Conservation (phyloP, 2,797 vertebrate species). For the Helostoma temminkii region DNA sequence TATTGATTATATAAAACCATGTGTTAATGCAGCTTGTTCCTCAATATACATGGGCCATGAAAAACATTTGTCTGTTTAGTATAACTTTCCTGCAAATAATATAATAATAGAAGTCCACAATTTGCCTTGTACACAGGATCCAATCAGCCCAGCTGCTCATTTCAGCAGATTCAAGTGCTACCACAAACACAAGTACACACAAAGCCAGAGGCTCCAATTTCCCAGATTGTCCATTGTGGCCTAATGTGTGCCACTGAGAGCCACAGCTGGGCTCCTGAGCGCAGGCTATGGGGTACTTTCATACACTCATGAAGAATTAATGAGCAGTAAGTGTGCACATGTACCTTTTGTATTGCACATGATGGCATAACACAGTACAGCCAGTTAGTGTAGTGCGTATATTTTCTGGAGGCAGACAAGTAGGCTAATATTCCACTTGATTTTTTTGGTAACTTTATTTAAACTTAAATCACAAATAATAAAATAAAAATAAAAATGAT, state of each 20-base stretch:
- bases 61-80: constrained; percentile 23
- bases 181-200: constrained; percentile 6
- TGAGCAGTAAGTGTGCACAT: constrained; percentile 5
- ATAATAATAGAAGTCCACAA: constrained; percentile 9
- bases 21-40: not conserved
- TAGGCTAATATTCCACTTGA: not conserved
- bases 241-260: constrained; percentile 25
- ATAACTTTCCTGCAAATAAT: constrained; percentile 26
- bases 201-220: constrained; percentile 16
- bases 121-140: constrained; percentile 37
- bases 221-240: constrained; percentile 15
- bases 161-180: constrained; percentile 36
- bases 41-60: not conserved
- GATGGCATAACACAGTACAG: not conserved
- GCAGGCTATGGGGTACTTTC: constrained; percentile 39
- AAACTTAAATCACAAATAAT: no score
- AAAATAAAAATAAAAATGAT: no score
- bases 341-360: not conserved
- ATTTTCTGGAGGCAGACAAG: not conserved
- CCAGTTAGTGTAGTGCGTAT: not conserved
- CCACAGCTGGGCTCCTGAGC: constrained; percentile 47
- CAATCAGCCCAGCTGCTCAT: constrained; percentile 50
- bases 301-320: constrained; percentile 43
- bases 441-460: not conserved
- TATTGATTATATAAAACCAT: not conserved